A percentile compares a stretch with the other conserved stretches of the same genome.
Conservation (phyloP, 2,888 invertebrate genomes). For the Harpagoxenus sublaevis region DNA sequence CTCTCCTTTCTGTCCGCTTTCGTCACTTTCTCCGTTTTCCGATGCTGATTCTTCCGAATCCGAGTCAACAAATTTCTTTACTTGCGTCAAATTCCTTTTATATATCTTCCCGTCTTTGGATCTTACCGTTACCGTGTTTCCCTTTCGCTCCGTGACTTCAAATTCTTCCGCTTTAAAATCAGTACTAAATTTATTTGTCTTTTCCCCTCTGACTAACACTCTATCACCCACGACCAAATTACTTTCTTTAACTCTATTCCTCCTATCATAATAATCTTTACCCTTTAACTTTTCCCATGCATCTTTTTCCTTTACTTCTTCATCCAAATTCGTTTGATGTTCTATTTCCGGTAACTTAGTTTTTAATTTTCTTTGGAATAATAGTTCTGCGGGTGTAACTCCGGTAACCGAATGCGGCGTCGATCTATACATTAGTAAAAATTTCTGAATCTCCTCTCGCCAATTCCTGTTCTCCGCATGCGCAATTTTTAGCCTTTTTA, state of each 20-base stretch:
- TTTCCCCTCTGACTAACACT: not conserved
- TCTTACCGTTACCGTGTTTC: not conserved
- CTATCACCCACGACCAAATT: not conserved
- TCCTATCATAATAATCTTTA: not conserved
- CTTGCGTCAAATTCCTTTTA: not conserved
- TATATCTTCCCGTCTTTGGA: not conserved
- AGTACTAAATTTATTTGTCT: not conserved
- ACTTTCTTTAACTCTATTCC: not conserved
- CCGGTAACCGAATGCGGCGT: constrained; percentile 65
- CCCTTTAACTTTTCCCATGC: not conserved
- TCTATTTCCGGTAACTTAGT: not conserved
- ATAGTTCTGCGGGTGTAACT: constrained; percentile 18
- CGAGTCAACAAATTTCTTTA: not conserved
- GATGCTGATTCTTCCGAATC: not conserved
- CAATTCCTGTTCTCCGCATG: constrained; percentile 62
- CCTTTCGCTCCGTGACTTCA: not conserved
- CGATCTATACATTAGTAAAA: constrained; percentile 61
- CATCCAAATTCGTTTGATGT: not conserved
- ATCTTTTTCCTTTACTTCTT: not conserved
- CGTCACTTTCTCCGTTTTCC: not conserved
- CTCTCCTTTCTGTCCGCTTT: not conserved
- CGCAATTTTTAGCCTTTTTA: constrained; percentile 67
- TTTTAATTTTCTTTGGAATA: not conserved
- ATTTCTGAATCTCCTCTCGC: constrained; percentile 59
- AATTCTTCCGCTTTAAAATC: not conserved